These are phyloP conservation scores for Cyphomyrus plagiostoma DNA, from an alignment of 2,113 vertebrate genomes.

Conservation along the genomic window DNA sequence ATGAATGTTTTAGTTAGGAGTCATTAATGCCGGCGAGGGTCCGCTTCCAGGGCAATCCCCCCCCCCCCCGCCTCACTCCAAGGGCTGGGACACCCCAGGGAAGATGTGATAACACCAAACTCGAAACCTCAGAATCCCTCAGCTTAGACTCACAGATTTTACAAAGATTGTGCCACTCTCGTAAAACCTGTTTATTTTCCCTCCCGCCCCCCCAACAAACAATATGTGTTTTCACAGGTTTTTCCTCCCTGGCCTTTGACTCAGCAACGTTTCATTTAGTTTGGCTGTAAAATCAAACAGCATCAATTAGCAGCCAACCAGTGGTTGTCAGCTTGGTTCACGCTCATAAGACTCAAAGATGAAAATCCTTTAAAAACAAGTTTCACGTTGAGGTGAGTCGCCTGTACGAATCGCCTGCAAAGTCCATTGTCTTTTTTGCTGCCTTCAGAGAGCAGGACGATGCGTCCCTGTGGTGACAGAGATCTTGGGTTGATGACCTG, in stretches of 20 bases:
- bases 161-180: not conserved
- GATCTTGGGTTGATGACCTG: not conserved
- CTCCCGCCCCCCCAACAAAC: not conserved
- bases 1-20: constrained; percentile 61
- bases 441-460: not conserved
- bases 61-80: not conserved
- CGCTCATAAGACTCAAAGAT: not conserved
- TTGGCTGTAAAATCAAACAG: not conserved
- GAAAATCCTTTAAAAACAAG: not conserved
- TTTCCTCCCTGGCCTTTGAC: constrained; percentile 1
- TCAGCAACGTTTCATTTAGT: not conserved
- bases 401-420: not conserved
- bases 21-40: constrained; percentile 62
- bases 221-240: constrained; percentile 5
- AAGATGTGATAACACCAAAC: not conserved
- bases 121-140: not conserved
- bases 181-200: not conserved
- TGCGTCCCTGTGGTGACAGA: not conserved
- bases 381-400: not conserved
- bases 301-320: not conserved
- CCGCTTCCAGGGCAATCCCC: constrained; percentile 52
- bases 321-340: not conserved
- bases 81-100: not conserved
- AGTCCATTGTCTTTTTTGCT: not conserved
- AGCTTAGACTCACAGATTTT: not conserved